Conservation (phyloP, 2,888 invertebrate genomes). For the Epistrophe grossulariae region DNA sequence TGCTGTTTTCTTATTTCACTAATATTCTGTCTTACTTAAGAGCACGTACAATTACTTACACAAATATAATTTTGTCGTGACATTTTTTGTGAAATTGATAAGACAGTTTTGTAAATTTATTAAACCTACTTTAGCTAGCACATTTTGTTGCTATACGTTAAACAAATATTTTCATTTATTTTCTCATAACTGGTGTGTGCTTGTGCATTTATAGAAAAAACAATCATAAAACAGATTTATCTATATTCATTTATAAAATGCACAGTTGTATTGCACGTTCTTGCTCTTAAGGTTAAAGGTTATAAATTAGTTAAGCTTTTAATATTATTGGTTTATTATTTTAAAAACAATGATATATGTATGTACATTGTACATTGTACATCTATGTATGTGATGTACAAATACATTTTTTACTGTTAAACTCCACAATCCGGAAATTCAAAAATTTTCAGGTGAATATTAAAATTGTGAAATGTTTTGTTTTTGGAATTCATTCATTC, state of each 20-base stretch:
- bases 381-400: too few species aligned
- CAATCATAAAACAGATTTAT: background rate
- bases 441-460: too few species aligned
- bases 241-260: background rate
- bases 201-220: background rate
- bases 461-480: too few species aligned
- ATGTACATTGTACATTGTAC: too few species aligned
- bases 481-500: too few species aligned
- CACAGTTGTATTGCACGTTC: background rate
- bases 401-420: too few species aligned
- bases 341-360: too few species aligned
- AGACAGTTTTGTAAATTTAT: background rate
- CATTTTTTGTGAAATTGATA: conserved; percentile 7
- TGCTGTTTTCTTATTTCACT: background rate
- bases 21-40: background rate
- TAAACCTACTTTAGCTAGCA: background rate
- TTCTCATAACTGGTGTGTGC: background rate
- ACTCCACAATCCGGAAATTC: too few species aligned
- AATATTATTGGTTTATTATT: too few species aligned
- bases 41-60: conserved; percentile 7
- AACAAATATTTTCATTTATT: background rate
- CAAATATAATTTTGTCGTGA: conserved; percentile 2
- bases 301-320: too few species aligned
- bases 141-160: background rate
- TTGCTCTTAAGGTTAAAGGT: background rate